Base-by-base conservation (phyloP, 2,888 invertebrate species). In the Lobophora halterata region DNA sequence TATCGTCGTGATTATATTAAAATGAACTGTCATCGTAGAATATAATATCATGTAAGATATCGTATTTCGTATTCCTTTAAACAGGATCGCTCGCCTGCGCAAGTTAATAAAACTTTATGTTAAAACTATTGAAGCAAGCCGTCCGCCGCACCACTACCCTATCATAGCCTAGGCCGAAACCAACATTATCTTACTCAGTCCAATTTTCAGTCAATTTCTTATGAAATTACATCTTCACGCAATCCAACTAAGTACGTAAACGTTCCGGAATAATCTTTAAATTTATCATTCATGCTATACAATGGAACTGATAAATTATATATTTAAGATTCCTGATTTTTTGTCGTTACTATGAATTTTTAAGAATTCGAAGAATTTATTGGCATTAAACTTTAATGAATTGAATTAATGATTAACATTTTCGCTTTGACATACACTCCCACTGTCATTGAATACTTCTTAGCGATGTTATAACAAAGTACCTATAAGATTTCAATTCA, bases 171-270 rank as follows among this genome's bases (percentile, higher is more conserved):
- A 82, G 76, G 75, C 80, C 74, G 71, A 81, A 77, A 74, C 83
- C 80, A 73, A 73, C 79, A 71, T 61, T 70, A 78, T 77, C 77
- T 83, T 85, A 86, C 79, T 87, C 87, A 87, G 86, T 87, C 86
- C 86, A 81, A 81, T 75, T 79, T 74, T 87, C 86, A 87, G 87
- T 87, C 87, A 80, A 77, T 81, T 80, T 79, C 82, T 79, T 81
- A 82, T 63, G 80, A 82, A 83, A 85, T 80, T 81, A 80, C 75
- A 74, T 72, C 71, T 68, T 64, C 65, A 66, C 55, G 66, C 71
- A 73, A 69, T 64, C 63, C 63, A 67, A 71, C 80, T 85, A 82
- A 85, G 81, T 83, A 86, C 82, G 77, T 73, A 71, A 71, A 56
- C 72, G 69, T 68, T 69, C 62, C 65, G 56, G 62, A 67, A 69